phyloP scores from a whole-genome alignment of 2,888 invertebrate genomes.

The Noctua comes region DNA sequence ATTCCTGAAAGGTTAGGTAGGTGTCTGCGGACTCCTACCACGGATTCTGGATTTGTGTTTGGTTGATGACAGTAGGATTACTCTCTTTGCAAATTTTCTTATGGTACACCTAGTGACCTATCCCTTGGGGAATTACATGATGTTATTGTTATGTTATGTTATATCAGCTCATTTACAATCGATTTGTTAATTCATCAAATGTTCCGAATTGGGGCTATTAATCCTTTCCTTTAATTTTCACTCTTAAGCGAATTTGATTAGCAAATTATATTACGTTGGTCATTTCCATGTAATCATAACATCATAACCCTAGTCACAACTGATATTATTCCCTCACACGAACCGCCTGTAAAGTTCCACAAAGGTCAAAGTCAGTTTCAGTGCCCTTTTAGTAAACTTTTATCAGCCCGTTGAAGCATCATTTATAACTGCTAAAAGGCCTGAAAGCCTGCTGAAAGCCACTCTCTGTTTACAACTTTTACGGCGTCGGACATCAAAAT shows the following conservation, averaged over 20 bases:
- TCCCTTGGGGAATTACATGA: background rate
- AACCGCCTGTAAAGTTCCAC: background rate
- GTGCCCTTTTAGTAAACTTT: slow-evolving; percentile 46
- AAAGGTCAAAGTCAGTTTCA: slow-evolving; percentile 11
- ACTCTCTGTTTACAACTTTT: slow-evolving; percentile 48
- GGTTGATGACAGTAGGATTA: background rate
- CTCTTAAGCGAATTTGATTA: background rate
- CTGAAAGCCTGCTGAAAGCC: slow-evolving; percentile 52
- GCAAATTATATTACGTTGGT: background rate
- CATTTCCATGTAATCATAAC: background rate
- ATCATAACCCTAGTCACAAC: background rate
- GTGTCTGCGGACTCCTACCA: background rate
- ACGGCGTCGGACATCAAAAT: slow-evolving; percentile 42
- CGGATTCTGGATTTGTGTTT: background rate
- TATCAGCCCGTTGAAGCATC: slow-evolving; percentile 26
- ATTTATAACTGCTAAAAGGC: slow-evolving; percentile 53
- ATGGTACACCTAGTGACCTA: no score
- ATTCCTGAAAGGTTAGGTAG: background rate
- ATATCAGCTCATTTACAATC: no score
- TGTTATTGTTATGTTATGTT: no score
- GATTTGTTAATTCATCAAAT: no score
- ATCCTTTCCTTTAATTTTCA: no score
- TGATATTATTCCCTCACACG: background rate
- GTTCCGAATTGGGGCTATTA: no score
- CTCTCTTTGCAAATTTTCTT: no score